Evolutionary conservation across 2,113 vertebrate genomes (phyloP).

Genomic region (Channa maculata): DNA sequence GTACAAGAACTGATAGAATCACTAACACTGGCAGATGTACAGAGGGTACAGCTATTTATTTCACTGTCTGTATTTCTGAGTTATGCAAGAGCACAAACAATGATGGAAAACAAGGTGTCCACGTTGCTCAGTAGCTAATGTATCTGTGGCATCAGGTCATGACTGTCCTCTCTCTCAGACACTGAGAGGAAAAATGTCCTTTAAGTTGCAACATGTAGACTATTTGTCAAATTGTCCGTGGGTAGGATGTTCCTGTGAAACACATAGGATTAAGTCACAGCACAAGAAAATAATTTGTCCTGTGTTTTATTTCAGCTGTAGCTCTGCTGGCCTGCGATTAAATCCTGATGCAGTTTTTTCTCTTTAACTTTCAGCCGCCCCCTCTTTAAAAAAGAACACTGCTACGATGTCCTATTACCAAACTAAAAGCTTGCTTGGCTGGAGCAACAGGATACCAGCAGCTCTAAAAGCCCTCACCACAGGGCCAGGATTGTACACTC

Average conservation of each 20-base stretch:
- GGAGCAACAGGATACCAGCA: conserved; percentile 60
- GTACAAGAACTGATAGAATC: conserved; percentile 4
- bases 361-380: conserved; percentile 36
- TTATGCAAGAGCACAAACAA: conserved; percentile 13
- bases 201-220: no score
- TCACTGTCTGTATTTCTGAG: conserved; percentile 7
- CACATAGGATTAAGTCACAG: neutral
- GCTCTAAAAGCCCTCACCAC: conserved; percentile 48
- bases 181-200: neutral
- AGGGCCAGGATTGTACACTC: conserved; percentile 49
- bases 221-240: neutral
- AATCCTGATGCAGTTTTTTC: conserved; percentile 34
- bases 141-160: conserved; percentile 1
- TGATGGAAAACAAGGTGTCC: conserved; percentile 17
- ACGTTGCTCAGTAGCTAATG: conserved; percentile 2
- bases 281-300: neutral
- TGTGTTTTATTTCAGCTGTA: conserved; percentile 31
- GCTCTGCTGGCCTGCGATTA: conserved; percentile 8
- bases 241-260: neutral
- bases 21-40: neutral
- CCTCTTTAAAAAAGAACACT: conserved; percentile 37
- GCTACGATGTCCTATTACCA: conserved; percentile 48
- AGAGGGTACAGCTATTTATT: conserved; percentile 26
- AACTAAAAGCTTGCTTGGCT: conserved; percentile 67
- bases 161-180: neutral